Evolutionary conservation across 30 jellyfish, hydroid and myxozoan species (phyloP).

Genomic region (Hydractinia echinata): DNA sequence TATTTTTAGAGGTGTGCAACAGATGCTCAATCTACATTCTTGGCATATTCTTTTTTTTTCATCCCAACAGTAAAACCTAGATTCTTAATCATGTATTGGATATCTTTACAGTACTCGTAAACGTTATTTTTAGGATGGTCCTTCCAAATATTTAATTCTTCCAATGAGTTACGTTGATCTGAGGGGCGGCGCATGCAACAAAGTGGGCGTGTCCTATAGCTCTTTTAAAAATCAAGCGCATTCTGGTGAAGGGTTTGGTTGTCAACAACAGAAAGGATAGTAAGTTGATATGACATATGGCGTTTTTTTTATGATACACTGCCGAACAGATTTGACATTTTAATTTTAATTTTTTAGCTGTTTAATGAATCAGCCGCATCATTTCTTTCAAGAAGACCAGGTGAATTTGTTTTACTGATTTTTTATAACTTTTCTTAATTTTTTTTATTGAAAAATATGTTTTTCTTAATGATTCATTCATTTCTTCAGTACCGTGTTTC

Average conservation of each 20-base stretch:
- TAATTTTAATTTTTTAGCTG: slow-evolving; percentile 19
- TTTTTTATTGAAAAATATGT: no score
- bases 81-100: background rate
- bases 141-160: slow-evolving; percentile 28
- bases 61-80: no score
- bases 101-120: no score
- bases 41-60: no score
- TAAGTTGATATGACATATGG: slow-evolving; percentile 14
- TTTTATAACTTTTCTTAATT: no score
- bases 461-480: no score
- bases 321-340: background rate
- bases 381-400: slow-evolving; percentile 30
- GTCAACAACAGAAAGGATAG: slow-evolving; percentile 43
- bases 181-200: slow-evolving; percentile 35
- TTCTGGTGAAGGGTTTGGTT: slow-evolving; percentile 48
- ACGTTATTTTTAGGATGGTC: slow-evolving; percentile 37
- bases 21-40: no score
- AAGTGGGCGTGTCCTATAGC: slow-evolving; percentile 40
- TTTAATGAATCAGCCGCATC: slow-evolving; percentile 37
- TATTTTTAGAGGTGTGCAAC: no score
- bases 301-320: background rate
- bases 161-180: slow-evolving; percentile 48
- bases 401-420: background rate
- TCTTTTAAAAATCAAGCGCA: slow-evolving; percentile 50
- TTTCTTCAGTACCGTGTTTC: no score